Conservation (phyloP, 2,888 invertebrate species). For the Ecliptopera silaceata region DNA sequence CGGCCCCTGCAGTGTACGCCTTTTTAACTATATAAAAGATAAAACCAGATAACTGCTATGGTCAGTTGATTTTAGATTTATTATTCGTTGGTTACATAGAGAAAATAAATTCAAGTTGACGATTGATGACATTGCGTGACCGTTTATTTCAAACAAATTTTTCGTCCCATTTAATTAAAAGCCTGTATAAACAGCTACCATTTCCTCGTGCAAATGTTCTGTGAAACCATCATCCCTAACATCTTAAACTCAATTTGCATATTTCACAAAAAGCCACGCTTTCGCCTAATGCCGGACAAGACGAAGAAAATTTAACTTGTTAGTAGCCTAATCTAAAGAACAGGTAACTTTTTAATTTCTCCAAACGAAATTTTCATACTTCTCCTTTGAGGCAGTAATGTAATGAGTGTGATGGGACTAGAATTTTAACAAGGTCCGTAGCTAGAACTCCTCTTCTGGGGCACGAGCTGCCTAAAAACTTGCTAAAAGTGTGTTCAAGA, state of each 20-base stretch:
- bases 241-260: constrained; percentile 58
- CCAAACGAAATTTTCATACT: constrained; percentile 74
- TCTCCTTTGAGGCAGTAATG: constrained; percentile 69
- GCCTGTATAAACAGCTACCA: constrained; percentile 22
- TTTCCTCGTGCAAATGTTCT: constrained; percentile 42
- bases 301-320: constrained; percentile 70
- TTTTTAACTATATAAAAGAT: constrained; percentile 59
- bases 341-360: constrained; percentile 77
- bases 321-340: constrained; percentile 65
- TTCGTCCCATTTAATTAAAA: constrained; percentile 12
- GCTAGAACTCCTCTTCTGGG: constrained; percentile 15
- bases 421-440: constrained; percentile 60
- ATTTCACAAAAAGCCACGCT: constrained; percentile 53
- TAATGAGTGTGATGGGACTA: constrained; percentile 54
- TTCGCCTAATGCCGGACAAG: constrained; percentile 56
- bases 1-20: constrained; percentile 68
- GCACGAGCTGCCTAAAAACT: not conserved
- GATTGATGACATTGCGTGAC: constrained; percentile 11
- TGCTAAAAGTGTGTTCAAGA: not conserved
- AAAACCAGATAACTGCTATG: constrained; percentile 47
- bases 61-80: constrained; percentile 45
- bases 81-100: constrained; percentile 37
- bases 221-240: constrained; percentile 51
- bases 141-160: constrained; percentile 7
- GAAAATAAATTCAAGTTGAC: constrained; percentile 26